Percentiles rank a stretch among this genome's conserved stretches.
Evolutionary conservation across 2,888 invertebrate species (phyloP).

Genomic region (Tigriopus californicus): DNA sequence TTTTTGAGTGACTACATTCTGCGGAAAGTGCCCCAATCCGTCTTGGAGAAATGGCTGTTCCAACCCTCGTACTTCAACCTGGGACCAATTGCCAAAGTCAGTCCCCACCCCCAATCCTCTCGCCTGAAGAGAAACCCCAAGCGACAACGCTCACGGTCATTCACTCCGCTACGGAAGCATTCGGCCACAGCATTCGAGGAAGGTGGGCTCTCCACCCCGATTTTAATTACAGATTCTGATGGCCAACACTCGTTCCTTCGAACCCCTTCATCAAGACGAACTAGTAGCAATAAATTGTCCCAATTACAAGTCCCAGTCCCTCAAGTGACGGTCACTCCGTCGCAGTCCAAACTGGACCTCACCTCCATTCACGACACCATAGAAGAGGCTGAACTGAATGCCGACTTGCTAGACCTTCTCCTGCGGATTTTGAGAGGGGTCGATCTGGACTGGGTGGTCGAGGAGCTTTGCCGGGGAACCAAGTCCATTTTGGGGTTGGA

Average conservation of each 20-base stretch:
- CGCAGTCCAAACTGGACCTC: too few relatives aligned
- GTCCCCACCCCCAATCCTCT: background rate
- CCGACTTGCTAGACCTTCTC: background rate
- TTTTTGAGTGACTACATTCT: slow-evolving; percentile 11
- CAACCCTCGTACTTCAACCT: background rate
- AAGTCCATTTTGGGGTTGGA: background rate
- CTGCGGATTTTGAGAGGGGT: background rate
- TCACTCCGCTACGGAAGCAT: background rate
- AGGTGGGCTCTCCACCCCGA: slow-evolving; percentile 1
- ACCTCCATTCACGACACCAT: background rate
- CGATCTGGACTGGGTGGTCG: background rate
- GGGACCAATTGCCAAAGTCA: background rate
- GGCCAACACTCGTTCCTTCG: background rate
- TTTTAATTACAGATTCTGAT: background rate
- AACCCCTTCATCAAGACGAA: background rate
- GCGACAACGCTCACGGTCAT: background rate
- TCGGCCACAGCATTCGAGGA: slow-evolving; percentile 1
- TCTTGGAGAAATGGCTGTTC: slow-evolving; percentile 11
- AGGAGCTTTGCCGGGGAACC: background rate
- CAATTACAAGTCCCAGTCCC: background rate
- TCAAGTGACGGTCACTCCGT: background rate
- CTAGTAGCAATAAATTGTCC: background rate
- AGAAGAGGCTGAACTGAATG: background rate
- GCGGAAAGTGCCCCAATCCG: background rate
- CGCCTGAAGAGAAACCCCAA: background rate